Percentiles rank a stretch among this genome's conserved stretches.
Evolutionary conservation across 2,113 vertebrate genomes (phyloP).

Genomic region (Xenopus laevis): DNA sequence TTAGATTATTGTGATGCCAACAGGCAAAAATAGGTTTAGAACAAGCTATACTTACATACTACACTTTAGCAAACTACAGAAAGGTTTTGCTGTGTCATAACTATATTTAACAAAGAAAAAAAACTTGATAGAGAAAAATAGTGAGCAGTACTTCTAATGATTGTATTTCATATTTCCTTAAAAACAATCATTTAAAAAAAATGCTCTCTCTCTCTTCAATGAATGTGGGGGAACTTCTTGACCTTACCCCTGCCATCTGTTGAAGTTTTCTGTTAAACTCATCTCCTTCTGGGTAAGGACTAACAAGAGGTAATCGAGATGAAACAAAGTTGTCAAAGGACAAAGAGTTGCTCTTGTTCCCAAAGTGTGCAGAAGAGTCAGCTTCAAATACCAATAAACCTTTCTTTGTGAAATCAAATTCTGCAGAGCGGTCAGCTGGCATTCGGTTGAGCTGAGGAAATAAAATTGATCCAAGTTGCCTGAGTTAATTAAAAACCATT

Average conservation of each 20-base stretch:
- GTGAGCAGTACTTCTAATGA: too few relatives aligned
- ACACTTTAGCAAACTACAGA: too few relatives aligned
- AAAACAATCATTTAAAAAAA: too few relatives aligned
- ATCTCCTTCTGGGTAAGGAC: conserved; percentile 54
- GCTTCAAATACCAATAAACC: conserved; percentile 85
- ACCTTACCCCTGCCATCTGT: conserved; percentile 75
- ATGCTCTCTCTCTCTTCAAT: too few relatives aligned
- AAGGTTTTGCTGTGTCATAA: too few relatives aligned
- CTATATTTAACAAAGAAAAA: too few relatives aligned
- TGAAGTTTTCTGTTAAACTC: conserved; percentile 76
- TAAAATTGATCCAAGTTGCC: conserved; percentile 26
- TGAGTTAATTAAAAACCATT: conserved; percentile 29
- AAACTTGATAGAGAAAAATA: too few relatives aligned
- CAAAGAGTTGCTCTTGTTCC: conserved; percentile 52
- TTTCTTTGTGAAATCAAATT: conserved; percentile 85
- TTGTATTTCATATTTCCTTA: too few relatives aligned
- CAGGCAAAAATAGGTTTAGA: too few relatives aligned
- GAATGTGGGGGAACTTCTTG: too few relatives aligned
- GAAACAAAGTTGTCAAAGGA: conserved; percentile 44
- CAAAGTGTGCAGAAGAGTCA: conserved; percentile 55
- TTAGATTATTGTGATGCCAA: too few relatives aligned
- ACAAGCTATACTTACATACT: too few relatives aligned
- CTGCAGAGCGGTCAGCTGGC: conserved; percentile 71
- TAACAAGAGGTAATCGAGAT: conserved; percentile 49
- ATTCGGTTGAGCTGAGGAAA: conserved; percentile 72